phyloP scores from a whole-genome alignment of 2,888 invertebrate species.

The Adelognathus sp. region DNA sequence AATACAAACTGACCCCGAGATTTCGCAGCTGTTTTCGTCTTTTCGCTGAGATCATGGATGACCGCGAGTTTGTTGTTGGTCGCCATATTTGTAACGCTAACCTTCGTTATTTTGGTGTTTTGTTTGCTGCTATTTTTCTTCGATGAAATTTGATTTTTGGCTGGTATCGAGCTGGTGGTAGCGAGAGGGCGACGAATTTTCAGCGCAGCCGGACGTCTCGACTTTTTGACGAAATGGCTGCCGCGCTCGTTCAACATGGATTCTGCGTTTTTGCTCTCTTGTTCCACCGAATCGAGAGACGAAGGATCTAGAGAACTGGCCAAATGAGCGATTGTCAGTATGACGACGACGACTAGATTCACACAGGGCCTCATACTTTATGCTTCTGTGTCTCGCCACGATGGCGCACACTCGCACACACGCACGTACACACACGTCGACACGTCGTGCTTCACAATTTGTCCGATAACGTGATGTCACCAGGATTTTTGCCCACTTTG shows the following conservation, averaged over 20 bases:
- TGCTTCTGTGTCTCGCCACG: not conserved
- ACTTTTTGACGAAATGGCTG: not conserved
- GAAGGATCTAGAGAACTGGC: conserved; percentile 50
- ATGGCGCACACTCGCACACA: not conserved
- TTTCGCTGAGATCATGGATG: conserved; percentile 38
- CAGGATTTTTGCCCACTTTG: not conserved
- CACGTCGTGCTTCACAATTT: not conserved
- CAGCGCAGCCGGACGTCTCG: conserved; percentile 1
- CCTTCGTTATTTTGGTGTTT: conserved; percentile 3
- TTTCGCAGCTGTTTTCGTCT: conserved; percentile 24
- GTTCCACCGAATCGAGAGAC: conserved; percentile 9
- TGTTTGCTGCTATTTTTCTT: not conserved
- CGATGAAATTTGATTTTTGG: not conserved
- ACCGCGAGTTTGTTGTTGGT: conserved; percentile 45
- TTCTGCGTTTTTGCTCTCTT: not conserved
- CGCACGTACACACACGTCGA: not conserved
- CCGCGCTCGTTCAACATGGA: conserved; percentile 5
- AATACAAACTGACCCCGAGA: conserved; percentile 38
- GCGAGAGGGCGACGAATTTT: conserved; percentile 32
- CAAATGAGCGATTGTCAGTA: conserved; percentile 63
- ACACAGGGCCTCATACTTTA: conserved; percentile 67
- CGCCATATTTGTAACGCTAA: not conserved
- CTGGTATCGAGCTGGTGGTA: not conserved
- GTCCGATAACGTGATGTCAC: conserved; percentile 16
- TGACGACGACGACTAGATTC: conserved; percentile 72